phyloP scores from a whole-genome alignment of 2,888 invertebrate genomes.

The Ommatoiulus sabulosus region DNA sequence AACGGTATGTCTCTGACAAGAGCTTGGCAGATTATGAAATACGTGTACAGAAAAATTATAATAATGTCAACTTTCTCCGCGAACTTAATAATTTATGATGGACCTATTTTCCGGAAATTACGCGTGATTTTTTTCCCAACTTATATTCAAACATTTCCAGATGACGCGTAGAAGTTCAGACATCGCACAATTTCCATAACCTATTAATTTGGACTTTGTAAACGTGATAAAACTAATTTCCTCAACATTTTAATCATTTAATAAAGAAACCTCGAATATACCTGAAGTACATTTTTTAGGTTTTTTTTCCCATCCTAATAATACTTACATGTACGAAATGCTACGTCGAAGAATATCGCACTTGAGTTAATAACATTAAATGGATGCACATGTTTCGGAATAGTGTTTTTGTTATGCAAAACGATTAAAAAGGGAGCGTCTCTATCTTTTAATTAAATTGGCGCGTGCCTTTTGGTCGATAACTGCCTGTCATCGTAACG shows the following conservation, averaged over 20 bases:
- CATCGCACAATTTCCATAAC: background rate
- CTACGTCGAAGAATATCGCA: background rate
- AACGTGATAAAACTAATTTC: background rate
- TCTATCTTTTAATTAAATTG: constrained; percentile 42
- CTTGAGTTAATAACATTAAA: background rate
- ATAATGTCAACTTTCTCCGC: too few relatives aligned
- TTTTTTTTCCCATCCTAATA: background rate
- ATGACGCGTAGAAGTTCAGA: too few relatives aligned
- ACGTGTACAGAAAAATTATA: too few relatives aligned
- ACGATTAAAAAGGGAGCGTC: background rate
- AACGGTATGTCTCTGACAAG: background rate
- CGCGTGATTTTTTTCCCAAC: background rate
- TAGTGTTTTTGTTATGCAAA: background rate
- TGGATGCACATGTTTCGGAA: background rate
- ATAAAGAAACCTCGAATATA: background rate
- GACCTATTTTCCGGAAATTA: constrained; percentile 28
- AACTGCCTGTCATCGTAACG: background rate
- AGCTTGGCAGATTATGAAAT: background rate
- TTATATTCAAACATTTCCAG: too few relatives aligned
- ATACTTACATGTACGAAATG: too few relatives aligned
- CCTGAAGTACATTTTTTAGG: background rate
- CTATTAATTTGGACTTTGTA: background rate
- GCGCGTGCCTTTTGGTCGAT: background rate
- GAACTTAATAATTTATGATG: too few relatives aligned
- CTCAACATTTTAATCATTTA: background rate